Conservation (phyloP, 2,113 vertebrate species). For the Pseudonaja textilis region DNA sequence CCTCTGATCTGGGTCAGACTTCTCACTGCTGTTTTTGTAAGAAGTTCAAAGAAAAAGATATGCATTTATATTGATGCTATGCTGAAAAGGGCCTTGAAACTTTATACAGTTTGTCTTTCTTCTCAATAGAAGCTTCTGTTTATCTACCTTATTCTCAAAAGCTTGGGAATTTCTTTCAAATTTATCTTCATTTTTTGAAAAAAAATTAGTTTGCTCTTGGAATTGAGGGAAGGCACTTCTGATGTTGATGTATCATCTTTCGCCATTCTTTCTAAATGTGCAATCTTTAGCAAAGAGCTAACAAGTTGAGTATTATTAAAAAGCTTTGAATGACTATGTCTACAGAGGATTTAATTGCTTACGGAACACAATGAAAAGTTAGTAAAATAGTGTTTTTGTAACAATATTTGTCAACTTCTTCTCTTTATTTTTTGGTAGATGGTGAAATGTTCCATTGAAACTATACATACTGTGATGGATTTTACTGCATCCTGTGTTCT, state of each 20-base stretch:
- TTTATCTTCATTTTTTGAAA: background rate
- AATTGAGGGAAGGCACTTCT: background rate
- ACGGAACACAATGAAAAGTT: background rate
- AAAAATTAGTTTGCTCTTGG: background rate
- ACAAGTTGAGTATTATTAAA: background rate
- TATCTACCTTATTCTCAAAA: background rate
- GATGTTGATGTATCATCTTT: background rate
- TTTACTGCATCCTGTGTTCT: background rate
- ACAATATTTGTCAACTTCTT: background rate
- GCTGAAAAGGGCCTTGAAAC: background rate
- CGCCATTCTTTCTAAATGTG: background rate
- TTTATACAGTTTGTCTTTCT: background rate
- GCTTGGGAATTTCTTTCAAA: background rate
- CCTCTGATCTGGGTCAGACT: background rate
- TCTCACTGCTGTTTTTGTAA: background rate
- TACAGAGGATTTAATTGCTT: background rate
- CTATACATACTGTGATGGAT: background rate
- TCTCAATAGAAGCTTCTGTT: background rate
- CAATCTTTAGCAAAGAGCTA: background rate
- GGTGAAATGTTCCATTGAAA: background rate
- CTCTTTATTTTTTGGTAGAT: background rate
- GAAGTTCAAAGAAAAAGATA: background rate
- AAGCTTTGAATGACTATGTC: background rate
- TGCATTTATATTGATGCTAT: background rate
- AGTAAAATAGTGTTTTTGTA: background rate